Conservation (phyloP, 2,797 vertebrate genomes). For the Microctenopoma steveboyesi region DNA sequence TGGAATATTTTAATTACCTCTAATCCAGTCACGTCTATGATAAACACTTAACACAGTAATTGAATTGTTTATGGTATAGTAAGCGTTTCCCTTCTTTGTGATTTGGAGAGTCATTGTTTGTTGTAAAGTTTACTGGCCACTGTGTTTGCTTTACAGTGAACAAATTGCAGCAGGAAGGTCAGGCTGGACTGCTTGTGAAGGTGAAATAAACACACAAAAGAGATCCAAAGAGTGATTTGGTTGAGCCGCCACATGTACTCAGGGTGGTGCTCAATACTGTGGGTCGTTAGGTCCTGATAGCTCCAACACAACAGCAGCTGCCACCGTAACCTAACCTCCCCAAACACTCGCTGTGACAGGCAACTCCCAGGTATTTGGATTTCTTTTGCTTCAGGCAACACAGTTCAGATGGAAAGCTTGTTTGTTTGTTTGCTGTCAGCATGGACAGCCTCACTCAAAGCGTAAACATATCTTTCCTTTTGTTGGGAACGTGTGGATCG, state of each 20-base stretch:
- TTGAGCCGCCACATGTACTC: slow-evolving; percentile 48
- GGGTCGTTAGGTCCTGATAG: slow-evolving; percentile 55
- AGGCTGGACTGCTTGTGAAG: slow-evolving; percentile 32
- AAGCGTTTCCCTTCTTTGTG: slow-evolving; percentile 3
- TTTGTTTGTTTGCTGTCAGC: slow-evolving; percentile 43
- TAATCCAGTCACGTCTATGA: slow-evolving; percentile 19
- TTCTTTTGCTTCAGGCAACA: slow-evolving; percentile 46
- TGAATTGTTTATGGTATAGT: neutral
- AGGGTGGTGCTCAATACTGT: slow-evolving; percentile 49
- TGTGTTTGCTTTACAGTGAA: slow-evolving; percentile 25
- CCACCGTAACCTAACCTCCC: slow-evolving; percentile 30
- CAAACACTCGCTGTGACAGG: slow-evolving; percentile 53
- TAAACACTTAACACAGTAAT: neutral
- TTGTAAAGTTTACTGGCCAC: slow-evolving; percentile 6
- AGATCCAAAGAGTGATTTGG: slow-evolving; percentile 44
- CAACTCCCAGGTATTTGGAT: slow-evolving; percentile 43
- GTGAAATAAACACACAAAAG: slow-evolving; percentile 51
- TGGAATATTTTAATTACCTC: slow-evolving; percentile 26
- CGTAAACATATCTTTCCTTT: neutral
- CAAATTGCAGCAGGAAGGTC: slow-evolving; percentile 10
- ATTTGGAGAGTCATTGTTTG: neutral
- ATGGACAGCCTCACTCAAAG: slow-evolving; percentile 2
- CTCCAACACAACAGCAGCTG: slow-evolving; percentile 52
- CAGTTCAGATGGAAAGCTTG: slow-evolving; percentile 33
- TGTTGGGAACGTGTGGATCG: neutral